Base-by-base conservation (phyloP, 2,797 vertebrate species). In the Allobates femoralis region DNA sequence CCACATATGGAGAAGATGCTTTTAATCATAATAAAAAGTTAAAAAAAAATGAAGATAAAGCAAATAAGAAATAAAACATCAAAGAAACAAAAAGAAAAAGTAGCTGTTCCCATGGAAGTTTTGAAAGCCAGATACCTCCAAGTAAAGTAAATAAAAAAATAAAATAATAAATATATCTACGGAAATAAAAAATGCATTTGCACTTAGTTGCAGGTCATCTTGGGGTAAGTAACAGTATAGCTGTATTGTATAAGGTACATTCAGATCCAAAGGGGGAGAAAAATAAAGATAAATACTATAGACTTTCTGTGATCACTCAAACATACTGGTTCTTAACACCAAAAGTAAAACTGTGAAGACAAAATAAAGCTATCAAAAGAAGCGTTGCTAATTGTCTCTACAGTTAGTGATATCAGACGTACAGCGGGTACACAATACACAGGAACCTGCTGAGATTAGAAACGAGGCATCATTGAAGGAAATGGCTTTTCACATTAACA, bases 401-500 rank as follows among this genome's bases (percentile, higher is more conserved):
- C 56, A 46, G 55, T 79, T 60, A 26, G 77, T 18, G 12, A 62
- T 79, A 60, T 41, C 32, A 23, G 32, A 18, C 4, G 41, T 34
- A 58, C 26, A 78, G 55, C 37, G 34, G 32, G 37, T 37, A 37
- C 14, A 32, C 37, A 79, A 62, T 41, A 81, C 46, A 82, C 12
- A 58, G 26, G 1, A 87, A 77, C 62, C 55, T 74, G 69, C 32
- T 19, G 30, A 74, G 55, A 83, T 60, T 58, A 74, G 21, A 82
- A 83, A 73, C 53, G n/a, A 58, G 74, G 55, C 53, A 58, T 28
- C 69, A 60, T 74, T 74, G 28, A 73, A 74, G 37, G 62, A 73
- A 83, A 83, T 41, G 53, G 53, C 34, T 74, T 83, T 83, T 83
- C 69, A 75, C 69, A 83, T 73, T 83, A 83, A 73, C 69, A 83